Conservation (phyloP, 2,888 invertebrate genomes). For the Archips xylosteana region DNA sequence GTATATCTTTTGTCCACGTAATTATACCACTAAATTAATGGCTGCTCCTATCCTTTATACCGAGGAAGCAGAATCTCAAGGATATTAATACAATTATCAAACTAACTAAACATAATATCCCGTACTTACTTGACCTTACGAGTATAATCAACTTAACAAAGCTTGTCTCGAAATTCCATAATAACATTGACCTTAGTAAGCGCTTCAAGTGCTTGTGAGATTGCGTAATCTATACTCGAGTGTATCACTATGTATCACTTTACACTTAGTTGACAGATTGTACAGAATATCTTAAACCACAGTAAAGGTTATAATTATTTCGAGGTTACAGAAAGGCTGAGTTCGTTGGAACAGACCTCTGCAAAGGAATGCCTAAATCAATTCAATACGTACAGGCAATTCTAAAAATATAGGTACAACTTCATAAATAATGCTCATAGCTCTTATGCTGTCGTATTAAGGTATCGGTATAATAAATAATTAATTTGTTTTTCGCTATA, state of each 20-base stretch:
- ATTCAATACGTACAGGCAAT: no score
- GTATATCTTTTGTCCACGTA: no score
- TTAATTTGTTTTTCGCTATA: no score
- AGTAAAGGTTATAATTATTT: no score
- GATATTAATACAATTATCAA: constrained; percentile 8
- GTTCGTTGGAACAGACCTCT: no score
- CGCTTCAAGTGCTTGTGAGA: constrained; percentile 4
- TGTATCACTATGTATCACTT: background rate
- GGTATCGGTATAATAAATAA: no score
- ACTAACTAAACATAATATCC: constrained; percentile 22
- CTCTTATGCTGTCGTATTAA: no score
- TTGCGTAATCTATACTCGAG: constrained; percentile 6
- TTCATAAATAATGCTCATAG: no score
- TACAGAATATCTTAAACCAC: background rate
- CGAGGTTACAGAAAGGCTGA: no score
- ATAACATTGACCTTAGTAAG: constrained; percentile 24
- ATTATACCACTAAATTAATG: no score
- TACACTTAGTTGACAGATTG: background rate
- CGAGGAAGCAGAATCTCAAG: constrained; percentile 17
- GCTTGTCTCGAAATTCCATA: constrained; percentile 16
- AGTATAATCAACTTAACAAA: constrained; percentile 33
- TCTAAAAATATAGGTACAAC: no score
- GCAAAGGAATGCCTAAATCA: no score
- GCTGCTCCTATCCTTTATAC: background rate
- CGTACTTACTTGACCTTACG: constrained; percentile 31